These are phyloP conservation scores for Neopipo cinnamomea DNA, from an alignment of 2,113 vertebrate species.

Conservation along the genomic window DNA sequence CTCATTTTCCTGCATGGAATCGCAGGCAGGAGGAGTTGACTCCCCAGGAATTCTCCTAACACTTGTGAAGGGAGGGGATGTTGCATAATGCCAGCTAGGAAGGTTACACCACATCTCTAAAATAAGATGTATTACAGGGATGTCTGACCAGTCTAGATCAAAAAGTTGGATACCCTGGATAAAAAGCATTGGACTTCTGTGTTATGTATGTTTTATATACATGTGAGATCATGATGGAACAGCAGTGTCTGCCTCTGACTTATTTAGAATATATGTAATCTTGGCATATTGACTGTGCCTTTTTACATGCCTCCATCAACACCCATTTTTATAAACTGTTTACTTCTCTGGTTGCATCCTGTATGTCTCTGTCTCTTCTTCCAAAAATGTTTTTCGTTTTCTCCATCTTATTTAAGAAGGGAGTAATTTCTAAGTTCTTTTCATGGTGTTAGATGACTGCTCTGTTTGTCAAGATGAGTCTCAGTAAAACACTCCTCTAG, in stretches of 20 bases:
- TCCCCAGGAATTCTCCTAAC: background rate
- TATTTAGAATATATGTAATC: background rate
- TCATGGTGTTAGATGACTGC: accelerated
- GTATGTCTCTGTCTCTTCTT: background rate
- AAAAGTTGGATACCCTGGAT: background rate
- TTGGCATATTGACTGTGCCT: background rate
- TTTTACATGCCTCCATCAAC: background rate
- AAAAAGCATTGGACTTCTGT: background rate
- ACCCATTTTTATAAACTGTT: background rate
- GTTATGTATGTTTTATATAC: background rate
- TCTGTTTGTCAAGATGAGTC: background rate
- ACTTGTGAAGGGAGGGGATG: background rate
- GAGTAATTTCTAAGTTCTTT: background rate
- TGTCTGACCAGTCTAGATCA: constrained; percentile 3
- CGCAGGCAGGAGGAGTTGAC: background rate
- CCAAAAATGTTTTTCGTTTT: background rate
- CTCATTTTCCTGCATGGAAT: background rate
- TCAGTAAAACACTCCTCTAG: background rate
- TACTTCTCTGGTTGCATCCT: background rate
- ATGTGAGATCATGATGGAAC: background rate
- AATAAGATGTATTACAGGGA: constrained; percentile 1
- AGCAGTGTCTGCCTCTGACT: background rate
- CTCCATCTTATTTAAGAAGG: background rate
- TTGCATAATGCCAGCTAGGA: constrained; percentile 13
- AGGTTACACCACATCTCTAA: background rate